Base-by-base conservation (phyloP, 2,113 vertebrate genomes). In the Istiophorus platypterus region DNA sequence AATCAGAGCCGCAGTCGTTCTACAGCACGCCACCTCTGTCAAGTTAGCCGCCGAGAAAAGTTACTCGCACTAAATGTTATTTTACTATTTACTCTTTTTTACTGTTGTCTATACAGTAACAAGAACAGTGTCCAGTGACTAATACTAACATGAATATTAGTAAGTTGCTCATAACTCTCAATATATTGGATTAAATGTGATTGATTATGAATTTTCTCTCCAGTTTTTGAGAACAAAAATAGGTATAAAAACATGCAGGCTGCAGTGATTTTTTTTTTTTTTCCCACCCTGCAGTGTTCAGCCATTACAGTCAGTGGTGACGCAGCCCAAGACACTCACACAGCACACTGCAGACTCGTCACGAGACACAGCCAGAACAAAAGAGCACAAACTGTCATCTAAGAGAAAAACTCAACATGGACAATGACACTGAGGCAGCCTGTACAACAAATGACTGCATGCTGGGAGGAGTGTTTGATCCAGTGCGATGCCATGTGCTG, bases 361-460 rank as follows among this genome's bases (percentile, higher is more conserved):
- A 92, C 79, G 57, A 91, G 85, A 85, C 88, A 65, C 59, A 80
- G 87, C 71, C 87, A 85, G 92, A 91, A 94, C 91, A 94, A 94
- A 92, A 92, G 88, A 88, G 79, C 71, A 49, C 64, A 84, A 64
- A 73, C 72, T 81, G 85, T 87, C 86, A 86, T 88, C 76, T 59
- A 47, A 66, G 68, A 84, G 81, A 89, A 80, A 70, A 74, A 72
- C 63, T 51, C 77, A 66, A 83, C 59, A 67, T 41, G 58, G 54
- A 84, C 20, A 72, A 61, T 31, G 42, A 79, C 51, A 65, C 54
- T 72, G 54, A 76, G 69, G 79, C 29, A 29, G 51, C 65, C 39
- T 79, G 82, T 34, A 66, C 20, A 65, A 54, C 4, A 14, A 51
- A 78, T 70, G 42, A 39, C 29, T 45, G 18, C 11, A 51, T 64